Base-by-base conservation (phyloP, 2,888 invertebrate species). In the Dolichopus griseipennis region DNA sequence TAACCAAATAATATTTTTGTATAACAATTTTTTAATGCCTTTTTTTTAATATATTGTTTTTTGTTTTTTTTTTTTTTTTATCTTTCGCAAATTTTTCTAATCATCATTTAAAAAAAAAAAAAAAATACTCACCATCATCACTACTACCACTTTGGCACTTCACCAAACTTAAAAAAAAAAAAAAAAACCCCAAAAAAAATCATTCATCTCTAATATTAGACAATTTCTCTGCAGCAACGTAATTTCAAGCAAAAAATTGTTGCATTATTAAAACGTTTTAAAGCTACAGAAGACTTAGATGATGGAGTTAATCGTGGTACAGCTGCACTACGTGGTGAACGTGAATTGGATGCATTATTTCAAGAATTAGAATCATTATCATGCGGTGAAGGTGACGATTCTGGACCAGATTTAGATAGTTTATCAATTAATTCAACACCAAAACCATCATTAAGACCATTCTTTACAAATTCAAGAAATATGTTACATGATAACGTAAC, bases 241-340 rank as follows among this genome's bases (percentile, higher is more conserved):
- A 98, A 98, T 83, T 85, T 98, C 77, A 98, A 97, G 82, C 96
- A 98, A 83, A 94, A 94, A 83, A 96, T 99, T 82, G 93, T 96
- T 72, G 94, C 97, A 66, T 83, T 99, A 74, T 83, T 99, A 77
- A 92, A 93, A 78, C 89, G 95, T 76, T 98, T 99, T 85, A 90
- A 94, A 75, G 91, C 93, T 72, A 91, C 93, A 62, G 97, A 97
- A 80, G 95, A 96, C 76, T 82, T 94, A 78, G 92, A 92, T 76
- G 86, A 88, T 21, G 86, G 88, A 65, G 84, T 85, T 3, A 80
- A 85, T 62, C 80, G 85, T 37, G 88, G 85, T 74, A 84, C 88
- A 66, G 81, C 83, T 65, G 83, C 85, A 69, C 75, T 86, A 69
- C 89, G 90, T 71, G 91, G 91, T 67, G 92, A 92, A 75, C 89